Conservation (phyloP, 2,113 vertebrate species). For the Barbus barbus region DNA sequence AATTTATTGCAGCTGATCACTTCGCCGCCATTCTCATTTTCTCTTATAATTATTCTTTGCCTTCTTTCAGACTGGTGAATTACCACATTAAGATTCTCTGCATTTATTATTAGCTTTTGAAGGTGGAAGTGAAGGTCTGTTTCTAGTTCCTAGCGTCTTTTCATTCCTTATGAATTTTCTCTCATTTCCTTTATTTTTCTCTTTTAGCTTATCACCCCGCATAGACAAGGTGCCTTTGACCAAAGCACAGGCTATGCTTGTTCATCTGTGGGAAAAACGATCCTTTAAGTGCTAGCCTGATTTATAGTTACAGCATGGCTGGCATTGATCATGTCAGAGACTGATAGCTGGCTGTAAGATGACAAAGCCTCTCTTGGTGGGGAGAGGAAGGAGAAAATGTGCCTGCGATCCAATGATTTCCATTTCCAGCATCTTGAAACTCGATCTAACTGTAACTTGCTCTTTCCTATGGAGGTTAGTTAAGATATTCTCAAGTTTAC, state of each 20-base stretch:
- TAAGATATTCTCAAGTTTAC: slow-evolving; percentile 45
- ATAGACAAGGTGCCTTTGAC: slow-evolving; percentile 54
- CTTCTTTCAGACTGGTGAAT: neutral
- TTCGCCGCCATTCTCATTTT: neutral
- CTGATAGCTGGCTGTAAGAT: slow-evolving; percentile 34
- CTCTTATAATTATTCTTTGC: neutral
- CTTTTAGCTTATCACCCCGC: neutral
- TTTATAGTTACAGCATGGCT: slow-evolving; percentile 38
- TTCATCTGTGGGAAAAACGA: slow-evolving; percentile 54
- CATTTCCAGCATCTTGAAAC: neutral
- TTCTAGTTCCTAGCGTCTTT: neutral
- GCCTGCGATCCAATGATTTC: neutral
- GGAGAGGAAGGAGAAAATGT: neutral
- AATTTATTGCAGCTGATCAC: slow-evolving; percentile 27
- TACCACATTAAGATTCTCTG: neutral
- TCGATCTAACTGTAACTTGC: neutral
- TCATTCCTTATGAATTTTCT: neutral
- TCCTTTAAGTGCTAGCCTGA: slow-evolving; percentile 56
- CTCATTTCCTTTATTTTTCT: neutral
- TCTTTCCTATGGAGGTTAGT: slow-evolving; percentile 10
- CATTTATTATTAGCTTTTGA: neutral
- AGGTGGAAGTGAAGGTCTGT: neutral
- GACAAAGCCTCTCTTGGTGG: slow-evolving; percentile 37
- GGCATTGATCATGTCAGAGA: slow-evolving; percentile 52
- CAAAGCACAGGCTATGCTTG: slow-evolving; percentile 30